Percentiles rank a stretch among this genome's conserved stretches.
These are phyloP conservation scores for Numenius phaeopus DNA, from an alignment of 2,797 vertebrate species.

Conservation along the genomic window DNA sequence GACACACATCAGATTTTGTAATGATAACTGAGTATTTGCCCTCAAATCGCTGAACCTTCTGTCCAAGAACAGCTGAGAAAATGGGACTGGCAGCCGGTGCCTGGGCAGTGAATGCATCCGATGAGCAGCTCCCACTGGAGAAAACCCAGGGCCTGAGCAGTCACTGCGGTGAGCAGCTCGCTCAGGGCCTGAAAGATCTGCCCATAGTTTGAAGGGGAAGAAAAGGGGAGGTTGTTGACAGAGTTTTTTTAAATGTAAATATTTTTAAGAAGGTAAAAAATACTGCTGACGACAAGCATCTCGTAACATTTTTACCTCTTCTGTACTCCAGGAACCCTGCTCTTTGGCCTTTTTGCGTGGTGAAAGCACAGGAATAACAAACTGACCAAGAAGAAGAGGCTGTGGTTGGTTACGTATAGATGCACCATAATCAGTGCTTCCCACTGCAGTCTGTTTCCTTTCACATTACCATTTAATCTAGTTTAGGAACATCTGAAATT, in stretches of 20 bases:
- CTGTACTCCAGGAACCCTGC: not conserved
- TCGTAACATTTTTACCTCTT: not conserved
- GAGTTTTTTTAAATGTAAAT: not conserved
- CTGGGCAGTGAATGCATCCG: too few species aligned
- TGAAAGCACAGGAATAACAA: not conserved
- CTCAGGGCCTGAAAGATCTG: not conserved
- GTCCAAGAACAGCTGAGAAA: not conserved
- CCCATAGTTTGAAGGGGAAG: fast-evolving
- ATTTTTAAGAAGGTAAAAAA: not conserved
- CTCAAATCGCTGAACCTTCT: not conserved
- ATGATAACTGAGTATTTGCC: not conserved
- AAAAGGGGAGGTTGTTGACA: not conserved
- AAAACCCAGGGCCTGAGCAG: not conserved
- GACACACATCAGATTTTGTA: too few species aligned
- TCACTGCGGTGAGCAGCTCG: not conserved
- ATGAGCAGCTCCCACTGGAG: not conserved
- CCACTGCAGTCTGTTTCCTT: not conserved
- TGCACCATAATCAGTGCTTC: not conserved
- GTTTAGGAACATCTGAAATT: not conserved
- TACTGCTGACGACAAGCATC: not conserved
- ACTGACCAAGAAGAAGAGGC: not conserved
- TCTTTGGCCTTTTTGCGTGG: not conserved
- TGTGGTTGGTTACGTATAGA: not conserved
- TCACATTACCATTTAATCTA: not conserved
- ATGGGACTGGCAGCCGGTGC: not conserved